Base-by-base conservation (phyloP, 2,888 invertebrate species). In the Campoplex nolae region DNA sequence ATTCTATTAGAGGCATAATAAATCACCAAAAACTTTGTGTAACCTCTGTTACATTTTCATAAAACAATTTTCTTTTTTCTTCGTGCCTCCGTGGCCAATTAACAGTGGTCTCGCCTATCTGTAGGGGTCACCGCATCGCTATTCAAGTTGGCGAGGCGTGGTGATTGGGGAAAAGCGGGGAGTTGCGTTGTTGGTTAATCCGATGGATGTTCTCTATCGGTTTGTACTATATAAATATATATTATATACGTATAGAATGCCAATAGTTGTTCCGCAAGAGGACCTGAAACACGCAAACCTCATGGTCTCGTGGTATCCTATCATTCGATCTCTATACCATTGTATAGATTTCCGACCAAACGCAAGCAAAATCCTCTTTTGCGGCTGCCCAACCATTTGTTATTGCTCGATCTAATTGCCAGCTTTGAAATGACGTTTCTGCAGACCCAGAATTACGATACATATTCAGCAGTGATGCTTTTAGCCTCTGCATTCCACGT, bases 341-440 rank as follows among this genome's bases (percentile, higher is more conserved):
- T 81, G 54, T 68, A 73, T 75, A 35, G 35, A 54, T 67, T 35
- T 62, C 35, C 82, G 65, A 79, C 80, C 68, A 51, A 62, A 62
- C 28, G 62, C 62, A 62, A 62, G n/a, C 68, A 70, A 81, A 73
- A 81, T 42, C 74, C 84, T 76, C 86, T 83, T 83, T 84, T 86
- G 89, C 86, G 84, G 89, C 88, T 70, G 75, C 65, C 85, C 67
- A 62, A 86, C 90, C 90, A 90, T 91, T 92, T 90, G 92, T 92
- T 91, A 92, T 91, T 90, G 88, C 89, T 88, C 87, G 90, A 90
- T 91, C 92, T 92, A 92, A 93, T 93, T 92, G 91, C 90, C 88
- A 78, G 88, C 62, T 81, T 87, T 89, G 89, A 92, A 92, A 93
- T 93, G 92, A 92, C 91, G 89, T 90, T 89, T 90, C 86, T 77